A percentile compares a stretch with the other conserved stretches of the same genome.
Evolutionary conservation across 2,888 invertebrate genomes (phyloP).

Genomic region (Tipula helvola): DNA sequence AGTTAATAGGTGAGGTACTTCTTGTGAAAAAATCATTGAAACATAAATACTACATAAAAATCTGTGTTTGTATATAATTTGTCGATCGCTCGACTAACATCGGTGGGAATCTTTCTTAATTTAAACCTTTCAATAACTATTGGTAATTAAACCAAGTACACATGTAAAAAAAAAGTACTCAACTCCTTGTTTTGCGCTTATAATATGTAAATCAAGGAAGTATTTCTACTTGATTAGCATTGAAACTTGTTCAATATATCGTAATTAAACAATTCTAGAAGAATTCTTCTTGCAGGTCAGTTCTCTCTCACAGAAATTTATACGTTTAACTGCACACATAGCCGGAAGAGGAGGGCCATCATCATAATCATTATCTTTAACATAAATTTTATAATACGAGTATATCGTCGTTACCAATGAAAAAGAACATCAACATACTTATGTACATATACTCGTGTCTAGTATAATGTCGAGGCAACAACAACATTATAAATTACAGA

Average conservation of each 20-base stretch:
- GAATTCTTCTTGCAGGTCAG: not conserved
- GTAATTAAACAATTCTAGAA: not conserved
- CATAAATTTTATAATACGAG: not conserved
- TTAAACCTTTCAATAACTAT: not conserved
- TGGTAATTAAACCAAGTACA: not conserved
- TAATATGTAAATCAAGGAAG: not conserved
- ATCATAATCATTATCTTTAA: not conserved
- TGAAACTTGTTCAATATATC: not conserved
- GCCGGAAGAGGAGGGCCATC: not conserved
- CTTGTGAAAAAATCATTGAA: not conserved
- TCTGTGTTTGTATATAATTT: not conserved
- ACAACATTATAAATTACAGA: not conserved
- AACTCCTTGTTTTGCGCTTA: not conserved
- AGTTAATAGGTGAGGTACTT: not conserved
- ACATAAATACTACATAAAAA: not conserved
- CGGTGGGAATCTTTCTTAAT: not conserved
- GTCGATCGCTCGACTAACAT: not conserved
- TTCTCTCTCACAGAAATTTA: not conserved
- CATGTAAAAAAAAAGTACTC: not conserved
- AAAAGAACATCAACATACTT: not conserved
- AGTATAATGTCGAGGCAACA: not conserved
- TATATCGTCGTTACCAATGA: not conserved
- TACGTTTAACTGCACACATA: not conserved
- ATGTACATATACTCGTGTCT: not conserved
- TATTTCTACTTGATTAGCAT: not conserved